Percentiles rank a stretch among this genome's conserved stretches.
These are phyloP conservation scores for Piaya cayana DNA, from an alignment of 2,113 vertebrate species.

Conservation along the genomic window DNA sequence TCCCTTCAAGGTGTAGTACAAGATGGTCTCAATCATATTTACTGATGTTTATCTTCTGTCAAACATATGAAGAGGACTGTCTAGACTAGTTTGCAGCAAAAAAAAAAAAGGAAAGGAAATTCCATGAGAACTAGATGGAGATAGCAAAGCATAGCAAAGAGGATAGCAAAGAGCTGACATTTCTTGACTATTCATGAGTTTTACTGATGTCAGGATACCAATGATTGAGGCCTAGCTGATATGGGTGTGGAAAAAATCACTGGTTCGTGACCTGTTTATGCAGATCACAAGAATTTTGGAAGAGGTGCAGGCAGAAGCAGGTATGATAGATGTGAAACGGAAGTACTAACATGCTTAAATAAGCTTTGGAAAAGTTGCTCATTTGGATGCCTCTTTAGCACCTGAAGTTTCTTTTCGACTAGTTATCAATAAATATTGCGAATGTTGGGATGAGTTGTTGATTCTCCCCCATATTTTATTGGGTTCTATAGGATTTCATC, in stretches of 20 bases:
- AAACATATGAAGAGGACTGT: not conserved
- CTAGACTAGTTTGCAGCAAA: not conserved
- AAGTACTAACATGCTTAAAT: not conserved
- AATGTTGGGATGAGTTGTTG: not conserved
- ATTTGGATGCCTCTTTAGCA: not conserved
- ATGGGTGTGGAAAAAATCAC: rapidly evolving
- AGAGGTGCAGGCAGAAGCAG: not conserved
- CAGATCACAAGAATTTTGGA: not conserved
- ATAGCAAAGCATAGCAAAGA: too few relatives aligned
- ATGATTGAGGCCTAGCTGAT: not conserved
- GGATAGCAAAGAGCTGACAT: not conserved
- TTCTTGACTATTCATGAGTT: not conserved
- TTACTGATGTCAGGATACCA: not conserved
- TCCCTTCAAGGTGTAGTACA: not conserved
- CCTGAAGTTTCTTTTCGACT: not conserved
- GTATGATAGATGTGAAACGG: not conserved
- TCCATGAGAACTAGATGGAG: not conserved
- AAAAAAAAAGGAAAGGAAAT: not conserved
- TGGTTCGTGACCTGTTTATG: not conserved
- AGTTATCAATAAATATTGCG: not conserved
- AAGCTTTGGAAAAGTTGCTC: not conserved
- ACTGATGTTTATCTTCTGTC: not conserved
- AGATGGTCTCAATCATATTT: not conserved
- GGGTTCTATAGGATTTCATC: not conserved
- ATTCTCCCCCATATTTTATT: not conserved